Evolutionary conservation across 1,140 invertebrate species (phyloP), one percentile per base, ranked within the genome.

Genomic region (Caerostris extrusa): DNA sequence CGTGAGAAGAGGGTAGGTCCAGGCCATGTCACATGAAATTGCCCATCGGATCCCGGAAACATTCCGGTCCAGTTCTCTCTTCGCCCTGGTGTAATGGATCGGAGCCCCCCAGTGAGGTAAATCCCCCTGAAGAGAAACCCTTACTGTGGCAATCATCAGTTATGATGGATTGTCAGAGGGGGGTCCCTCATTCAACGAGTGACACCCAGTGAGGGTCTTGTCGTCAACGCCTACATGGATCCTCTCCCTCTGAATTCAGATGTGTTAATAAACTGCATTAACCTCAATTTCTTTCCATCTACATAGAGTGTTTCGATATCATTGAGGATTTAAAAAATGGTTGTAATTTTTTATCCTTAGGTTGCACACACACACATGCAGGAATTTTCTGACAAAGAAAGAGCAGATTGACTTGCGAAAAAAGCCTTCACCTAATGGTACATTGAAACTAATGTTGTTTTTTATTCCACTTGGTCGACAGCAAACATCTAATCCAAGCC

Each of bases 11-110:
- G 8, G 14, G 19, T 14, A n/a, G 55, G 7, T n/a, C 82, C n/a
- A 4, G 7, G 3, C 55, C 14, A 57, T 85, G 82, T 85, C 55
- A n/a, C 57, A 10, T 10, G 7, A 53, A 87, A 60, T 87, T 87
- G 85, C 57, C 60, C 85, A 53, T 10, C 85, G 58, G 12, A 12
- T 87, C n/a, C n/a, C 60, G 85, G 85, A 87, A 87, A 87, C 34
- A 87, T 87, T 87, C 85, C 85, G 85, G 57, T 87, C 85, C 64
- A 57, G 61, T 53, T 85, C 64, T 53, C 87, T 14, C 87, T 69
- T 58, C 82, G 56, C 64, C 61, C 56, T 89, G 64, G 53, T 55
- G 87, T 56, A 89, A 69, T 67, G 87, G 87, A 71, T 89, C 82
- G 85, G 82, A 55, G 53, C 85, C 34, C 58, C 60, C 71, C 8